These are phyloP conservation scores for Cirrhinus molitorella DNA, from an alignment of 2,797 vertebrate genomes.

Conservation along the genomic window DNA sequence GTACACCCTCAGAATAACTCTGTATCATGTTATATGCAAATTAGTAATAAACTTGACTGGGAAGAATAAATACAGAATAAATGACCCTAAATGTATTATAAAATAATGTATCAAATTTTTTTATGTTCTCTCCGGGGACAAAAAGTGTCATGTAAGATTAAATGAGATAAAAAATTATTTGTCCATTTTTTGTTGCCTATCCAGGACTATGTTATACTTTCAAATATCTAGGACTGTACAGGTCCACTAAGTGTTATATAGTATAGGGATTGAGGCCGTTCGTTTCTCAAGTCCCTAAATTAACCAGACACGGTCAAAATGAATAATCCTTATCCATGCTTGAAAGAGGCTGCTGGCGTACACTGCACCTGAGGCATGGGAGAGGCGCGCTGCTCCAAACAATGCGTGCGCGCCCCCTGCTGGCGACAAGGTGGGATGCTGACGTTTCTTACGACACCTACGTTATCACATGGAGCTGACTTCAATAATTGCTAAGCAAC, in stretches of 20 bases:
- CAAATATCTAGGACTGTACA: neutral
- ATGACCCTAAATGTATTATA: neutral
- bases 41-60: neutral
- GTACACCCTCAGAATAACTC: neutral
- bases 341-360: neutral
- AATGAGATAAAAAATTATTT: neutral
- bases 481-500: neutral
- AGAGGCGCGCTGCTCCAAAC: slow-evolving; percentile 5
- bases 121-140: neutral
- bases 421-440: neutral
- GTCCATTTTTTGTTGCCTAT: neutral
- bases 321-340: slow-evolving; percentile 1
- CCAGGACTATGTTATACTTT: neutral
- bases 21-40: neutral
- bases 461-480: neutral
- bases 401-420: neutral
- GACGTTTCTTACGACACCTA: neutral
- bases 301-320: slow-evolving; percentile 23
- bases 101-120: neutral
- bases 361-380: slow-evolving; percentile 29
- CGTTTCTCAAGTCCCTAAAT: slow-evolving; percentile 7
- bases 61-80: neutral
- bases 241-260: neutral
- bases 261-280: neutral
- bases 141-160: neutral